Base-by-base conservation (phyloP, 2,888 invertebrate species). In the Myathropa florea region DNA sequence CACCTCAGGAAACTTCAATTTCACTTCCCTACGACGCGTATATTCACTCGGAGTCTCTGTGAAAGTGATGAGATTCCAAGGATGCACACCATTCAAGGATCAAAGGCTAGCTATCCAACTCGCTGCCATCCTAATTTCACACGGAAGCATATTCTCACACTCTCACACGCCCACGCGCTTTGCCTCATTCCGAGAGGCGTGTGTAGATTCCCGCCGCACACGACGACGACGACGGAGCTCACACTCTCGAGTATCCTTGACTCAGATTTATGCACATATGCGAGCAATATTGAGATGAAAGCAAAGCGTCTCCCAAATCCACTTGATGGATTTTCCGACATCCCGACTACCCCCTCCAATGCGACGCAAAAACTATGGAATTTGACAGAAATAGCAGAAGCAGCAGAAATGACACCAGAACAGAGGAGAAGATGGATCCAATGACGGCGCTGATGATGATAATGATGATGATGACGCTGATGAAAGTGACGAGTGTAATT, bases 401-500 rank as follows among this genome's bases (percentile, higher is more conserved):
- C 24, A 64, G 36, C 68, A 71, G 57, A 78, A 72, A 76, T 68
- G 53, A 60, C 24, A 61, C 46, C 70, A 59, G 53, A 53, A 60
- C 12, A 59, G 36, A 59, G 46, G 53, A 70, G 70, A 70, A 60
- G 61, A 77, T 83, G 78, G 46, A 46, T 46, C 46, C 64, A 68
- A 75, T 68, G 72, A 72, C 26, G 67, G 46, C 70, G 76, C 75
- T 23, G 76, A 68, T 33, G 61, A 68, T 33, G 61, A 71, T 72
- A 65, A 79, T 78, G 78, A 82, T 72, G 78, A 82, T 72, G 70
- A 70, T 10, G 83, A 30, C 68, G 76, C 71, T 84, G 85, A 78
- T 86, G 82, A 86, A 86, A 83, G 86, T 85, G 82, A 73, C 78
- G 72, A 82, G 77, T 83, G 86, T 86, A 86, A 86, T 86, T 86